Conservation (phyloP, 2,113 vertebrate genomes). For the Anser cygnoides region DNA sequence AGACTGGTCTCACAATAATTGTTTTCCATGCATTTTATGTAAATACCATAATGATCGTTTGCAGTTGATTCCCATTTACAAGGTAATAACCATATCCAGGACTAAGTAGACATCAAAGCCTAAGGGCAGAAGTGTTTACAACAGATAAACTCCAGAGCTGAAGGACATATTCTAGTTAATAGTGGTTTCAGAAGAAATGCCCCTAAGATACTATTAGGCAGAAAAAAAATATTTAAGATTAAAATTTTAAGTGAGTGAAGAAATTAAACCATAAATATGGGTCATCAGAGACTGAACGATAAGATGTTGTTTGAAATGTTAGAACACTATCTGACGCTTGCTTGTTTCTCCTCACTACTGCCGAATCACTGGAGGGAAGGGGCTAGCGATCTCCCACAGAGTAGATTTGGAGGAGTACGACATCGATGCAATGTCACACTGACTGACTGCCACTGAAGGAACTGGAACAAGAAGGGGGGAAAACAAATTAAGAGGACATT, state of each 20-base stretch:
- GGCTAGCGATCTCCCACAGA: not conserved
- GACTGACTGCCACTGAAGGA: not conserved
- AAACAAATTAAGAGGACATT: not conserved
- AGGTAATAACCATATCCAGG: constrained; percentile 51
- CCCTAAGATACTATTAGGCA: constrained; percentile 30
- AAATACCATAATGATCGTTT: constrained; percentile 34
- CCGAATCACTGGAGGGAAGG: not conserved
- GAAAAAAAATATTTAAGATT: constrained; percentile 48
- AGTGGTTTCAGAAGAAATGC: constrained; percentile 42
- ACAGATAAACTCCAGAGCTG: constrained; percentile 64
- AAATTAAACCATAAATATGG: constrained; percentile 42
- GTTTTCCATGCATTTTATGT: constrained; percentile 38
- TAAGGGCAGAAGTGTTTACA: constrained; percentile 61
- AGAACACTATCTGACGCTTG: not conserved
- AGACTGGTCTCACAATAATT: not conserved
- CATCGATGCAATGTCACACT: not conserved
- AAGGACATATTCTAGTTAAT: constrained; percentile 50
- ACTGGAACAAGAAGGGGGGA: not conserved
- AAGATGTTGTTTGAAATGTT: constrained; percentile 17
- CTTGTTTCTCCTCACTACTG: not conserved
- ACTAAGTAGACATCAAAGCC: constrained; percentile 60
- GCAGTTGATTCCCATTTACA: constrained; percentile 26
- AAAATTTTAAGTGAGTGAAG: constrained; percentile 45
- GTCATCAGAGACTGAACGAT: constrained; percentile 19
- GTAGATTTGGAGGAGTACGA: not conserved